Percentiles rank a stretch among this genome's conserved stretches.
These are phyloP conservation scores for Cantharis lateralis DNA, from an alignment of 2,888 invertebrate species.

Conservation along the genomic window DNA sequence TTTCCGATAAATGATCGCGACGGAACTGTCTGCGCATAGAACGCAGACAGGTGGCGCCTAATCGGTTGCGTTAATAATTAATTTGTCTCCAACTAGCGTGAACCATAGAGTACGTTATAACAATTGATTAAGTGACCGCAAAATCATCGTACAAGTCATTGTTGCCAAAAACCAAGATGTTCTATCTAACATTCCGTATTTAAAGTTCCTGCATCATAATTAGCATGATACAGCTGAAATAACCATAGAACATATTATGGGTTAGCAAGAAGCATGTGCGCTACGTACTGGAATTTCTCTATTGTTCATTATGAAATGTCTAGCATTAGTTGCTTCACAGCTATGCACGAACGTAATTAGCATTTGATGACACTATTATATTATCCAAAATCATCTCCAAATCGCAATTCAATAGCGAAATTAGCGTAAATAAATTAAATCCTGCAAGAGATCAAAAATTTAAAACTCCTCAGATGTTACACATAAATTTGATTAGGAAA, in stretches of 20 bases:
- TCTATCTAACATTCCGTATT: not conserved
- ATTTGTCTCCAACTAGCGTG: no score
- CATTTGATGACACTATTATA: not conserved
- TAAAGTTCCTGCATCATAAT: not conserved
- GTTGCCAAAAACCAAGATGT: not conserved
- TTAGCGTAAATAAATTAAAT: not conserved
- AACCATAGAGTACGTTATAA: not conserved
- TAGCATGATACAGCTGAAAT: not conserved
- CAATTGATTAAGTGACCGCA: not conserved
- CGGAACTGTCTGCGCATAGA: not conserved
- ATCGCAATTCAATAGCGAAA: not conserved
- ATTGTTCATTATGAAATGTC: not conserved
- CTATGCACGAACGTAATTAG: not conserved
- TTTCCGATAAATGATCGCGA: no score
- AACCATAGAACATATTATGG: not conserved
- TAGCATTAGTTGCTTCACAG: not conserved
- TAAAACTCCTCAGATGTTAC: conserved; percentile 13
- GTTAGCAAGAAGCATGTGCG: not conserved
- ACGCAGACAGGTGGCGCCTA: no score
- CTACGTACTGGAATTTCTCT: conserved; percentile 1
- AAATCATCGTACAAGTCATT: not conserved
- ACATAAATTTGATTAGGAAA: conserved; percentile 27
- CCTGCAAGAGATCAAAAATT: conserved; percentile 19
- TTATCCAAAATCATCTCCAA: not conserved
- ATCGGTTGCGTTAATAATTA: no score